Base-by-base conservation (phyloP, 2,113 vertebrate genomes). In the Xyliphius kryptos region DNA sequence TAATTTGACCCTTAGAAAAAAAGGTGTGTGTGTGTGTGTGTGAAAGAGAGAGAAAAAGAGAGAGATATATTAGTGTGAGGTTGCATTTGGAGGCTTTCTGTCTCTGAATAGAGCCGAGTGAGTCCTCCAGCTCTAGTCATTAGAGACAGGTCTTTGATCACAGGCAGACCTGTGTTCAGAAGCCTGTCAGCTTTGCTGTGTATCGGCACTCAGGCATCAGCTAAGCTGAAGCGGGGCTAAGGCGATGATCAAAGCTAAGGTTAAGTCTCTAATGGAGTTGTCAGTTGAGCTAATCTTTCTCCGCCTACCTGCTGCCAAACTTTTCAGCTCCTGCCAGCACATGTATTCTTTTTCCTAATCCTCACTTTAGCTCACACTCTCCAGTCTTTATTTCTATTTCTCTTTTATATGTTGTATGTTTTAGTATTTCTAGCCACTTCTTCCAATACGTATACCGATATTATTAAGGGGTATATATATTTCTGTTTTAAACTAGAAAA, bases 251-350 rank as follows among this genome's bases (percentile, higher is more conserved):
- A 87, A 86, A 86, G 85, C 75, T 52, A 77, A 84, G 83, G 83
- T 88, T 86, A 83, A 84, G 81, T 79, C 80, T 83, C 77, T 85
- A 86, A 86, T 84, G 81, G 83, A 85, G 79, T 75, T 79, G 85
- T 85, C 83, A 77, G 77, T 81, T 74, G 77, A 71, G 72, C 77
- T 87, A 85, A 87, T 85, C 84, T 85, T 75, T 76, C 67, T 67
- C 74, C 68, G 61, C 76, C 82, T 79, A 73, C 72, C 69, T 76
- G 57, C 71, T 71, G 52, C 41, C 37, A 74, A 67, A 63, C 69
- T 80, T 77, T 61, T 77, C 78, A 78, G 74, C 76, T 71, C 57
- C 38, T 15, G 61, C 73, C 54, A 62, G 69, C 62, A 61, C 66
- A 50, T 72, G 57, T 54, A 66, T 64, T 61, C 58, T 49, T 32